phyloP scores from a whole-genome alignment of 92 coral and sea anemone genomes.

The Zoanthus sansibaricus region DNA sequence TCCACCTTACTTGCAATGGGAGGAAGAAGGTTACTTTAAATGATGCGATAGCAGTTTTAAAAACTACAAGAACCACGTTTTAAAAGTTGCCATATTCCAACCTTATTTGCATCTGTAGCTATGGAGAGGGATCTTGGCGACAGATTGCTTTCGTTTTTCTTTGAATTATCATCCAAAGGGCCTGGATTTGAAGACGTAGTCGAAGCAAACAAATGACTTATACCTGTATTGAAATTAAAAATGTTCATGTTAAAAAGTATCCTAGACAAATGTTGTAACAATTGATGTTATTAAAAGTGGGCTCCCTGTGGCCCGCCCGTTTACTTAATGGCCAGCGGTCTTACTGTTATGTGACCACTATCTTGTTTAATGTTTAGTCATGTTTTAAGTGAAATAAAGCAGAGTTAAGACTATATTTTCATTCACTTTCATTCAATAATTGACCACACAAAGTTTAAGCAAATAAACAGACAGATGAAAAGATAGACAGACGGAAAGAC shows the following conservation, averaged over 20 bases:
- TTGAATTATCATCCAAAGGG: constrained; percentile 80
- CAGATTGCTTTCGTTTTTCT: constrained; percentile 76
- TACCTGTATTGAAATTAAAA: constrained; percentile 52
- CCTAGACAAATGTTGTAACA: no score
- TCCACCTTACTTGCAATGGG: no score
- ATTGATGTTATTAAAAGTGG: no score
- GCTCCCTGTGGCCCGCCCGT: no score
- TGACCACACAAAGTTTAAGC: no score
- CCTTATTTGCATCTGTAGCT: constrained; percentile 9
- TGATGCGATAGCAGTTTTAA: neutral
- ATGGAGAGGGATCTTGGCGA: constrained; percentile 68
- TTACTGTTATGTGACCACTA: no score
- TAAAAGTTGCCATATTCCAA: neutral
- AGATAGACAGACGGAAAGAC: neutral
- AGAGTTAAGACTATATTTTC: no score
- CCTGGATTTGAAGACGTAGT: constrained; percentile 85
- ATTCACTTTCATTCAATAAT: neutral
- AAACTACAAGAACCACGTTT: neutral
- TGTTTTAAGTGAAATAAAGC: no score
- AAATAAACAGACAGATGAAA: neutral
- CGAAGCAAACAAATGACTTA: constrained; percentile 91
- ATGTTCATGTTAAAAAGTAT: neutral
- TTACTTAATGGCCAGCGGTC: no score
- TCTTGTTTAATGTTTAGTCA: no score
- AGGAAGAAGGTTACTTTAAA: neutral